A percentile compares a stretch with the other conserved stretches of the same genome.
These are phyloP conservation scores for Ramphastos sulfuratus DNA, from an alignment of 2,113 vertebrate species.

Conservation along the genomic window DNA sequence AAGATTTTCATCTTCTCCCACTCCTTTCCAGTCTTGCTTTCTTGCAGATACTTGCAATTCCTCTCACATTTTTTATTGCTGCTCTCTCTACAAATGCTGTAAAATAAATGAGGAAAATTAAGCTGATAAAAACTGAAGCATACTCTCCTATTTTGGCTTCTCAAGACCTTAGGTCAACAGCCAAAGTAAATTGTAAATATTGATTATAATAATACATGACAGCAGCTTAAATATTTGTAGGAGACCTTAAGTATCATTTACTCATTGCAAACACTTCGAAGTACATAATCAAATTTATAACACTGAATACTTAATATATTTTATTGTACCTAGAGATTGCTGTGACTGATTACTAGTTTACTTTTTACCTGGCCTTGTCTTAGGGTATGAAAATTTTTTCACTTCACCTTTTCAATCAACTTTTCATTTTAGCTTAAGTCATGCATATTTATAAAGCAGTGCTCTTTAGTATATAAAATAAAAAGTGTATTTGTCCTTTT, in stretches of 20 bases:
- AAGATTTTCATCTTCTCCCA: conserved; percentile 26
- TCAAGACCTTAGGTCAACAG: not conserved
- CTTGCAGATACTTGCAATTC: conserved; percentile 62
- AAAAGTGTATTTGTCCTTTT: not conserved
- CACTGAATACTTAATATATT: not conserved
- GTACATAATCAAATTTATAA: not conserved
- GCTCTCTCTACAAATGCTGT: not conserved
- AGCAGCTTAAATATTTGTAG: not conserved
- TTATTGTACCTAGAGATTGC: not conserved
- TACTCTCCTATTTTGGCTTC: not conserved
- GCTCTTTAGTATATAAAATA: not conserved
- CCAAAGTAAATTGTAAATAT: not conserved
- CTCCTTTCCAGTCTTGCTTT: conserved; percentile 30
- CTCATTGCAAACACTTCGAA: not conserved
- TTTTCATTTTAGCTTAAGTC: not conserved
- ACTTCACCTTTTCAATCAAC: not conserved
- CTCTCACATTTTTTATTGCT: conserved; percentile 35
- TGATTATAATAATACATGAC: not conserved
- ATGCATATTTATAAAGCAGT: not conserved
- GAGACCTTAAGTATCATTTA: not conserved
- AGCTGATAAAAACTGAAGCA: not conserved
- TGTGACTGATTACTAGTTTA: not conserved
- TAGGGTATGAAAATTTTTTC: not conserved
- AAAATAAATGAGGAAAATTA: not conserved
- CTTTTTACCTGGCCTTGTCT: not conserved